Evolutionary conservation across 2,113 vertebrate genomes (phyloP), one percentile per base, ranked within the genome.

Genomic region (Paramormyrops kingsleyae): DNA sequence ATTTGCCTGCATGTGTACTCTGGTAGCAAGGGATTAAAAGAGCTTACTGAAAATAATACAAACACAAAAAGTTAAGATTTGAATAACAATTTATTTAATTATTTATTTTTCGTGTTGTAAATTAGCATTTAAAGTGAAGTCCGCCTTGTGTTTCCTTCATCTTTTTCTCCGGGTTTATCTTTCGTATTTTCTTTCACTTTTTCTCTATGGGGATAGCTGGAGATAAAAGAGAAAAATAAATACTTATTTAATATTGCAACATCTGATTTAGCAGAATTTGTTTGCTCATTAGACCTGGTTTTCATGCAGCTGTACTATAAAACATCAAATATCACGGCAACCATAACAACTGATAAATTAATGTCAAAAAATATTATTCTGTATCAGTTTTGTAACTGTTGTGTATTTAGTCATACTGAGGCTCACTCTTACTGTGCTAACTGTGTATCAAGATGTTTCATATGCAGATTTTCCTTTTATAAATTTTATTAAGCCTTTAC

Each of bases 151-250:
- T 19, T 84, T 46, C 35, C 49, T 47, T 27, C 35, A 49, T 89
- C 47, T 83, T 83, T 17, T 3, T 50, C 27, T 39, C 5, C 1
- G 21, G 12, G 21, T 83, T 59, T 56, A 62, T 62, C 46, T 10
- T 62, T 85, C 50, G 1, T 56, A 2, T 42, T 56, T 17, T 56
- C 80, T 53, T 24, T 89, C 89, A 88, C 89, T 62, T 84, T 27
- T 89, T 89, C 52, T 89, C 89, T n/a, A 7, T 19, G 12, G 50
- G 21, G 6, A 62, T 59, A 24, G 53, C 89, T 89, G 89, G 19
- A 59, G 42, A 46, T 44, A 46, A 47, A 49, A 70, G 21, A 66
- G 24, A 88, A 42, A 52, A 52, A 19, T 3, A 80, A 39, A 52
- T 59, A 47, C 27, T 52, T 56, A 21, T 85, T 62, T 47, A 59